phyloP scores from a whole-genome alignment of 2,888 invertebrate genomes.

The Osmoderma eremita region DNA sequence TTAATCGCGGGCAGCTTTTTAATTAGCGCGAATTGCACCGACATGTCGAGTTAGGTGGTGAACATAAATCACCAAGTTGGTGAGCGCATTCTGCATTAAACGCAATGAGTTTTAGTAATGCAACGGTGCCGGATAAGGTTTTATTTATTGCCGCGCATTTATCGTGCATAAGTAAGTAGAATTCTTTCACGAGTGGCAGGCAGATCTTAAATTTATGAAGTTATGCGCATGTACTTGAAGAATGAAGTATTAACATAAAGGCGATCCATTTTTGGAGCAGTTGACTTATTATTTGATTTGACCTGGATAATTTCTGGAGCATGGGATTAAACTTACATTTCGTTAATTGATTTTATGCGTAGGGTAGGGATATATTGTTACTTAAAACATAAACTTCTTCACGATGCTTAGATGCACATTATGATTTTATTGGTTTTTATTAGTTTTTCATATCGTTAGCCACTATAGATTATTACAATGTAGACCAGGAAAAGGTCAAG shows the following conservation, averaged over 20 bases:
- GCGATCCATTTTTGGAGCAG: not conserved
- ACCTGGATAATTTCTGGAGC: too few relatives aligned
- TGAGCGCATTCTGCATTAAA: slow-evolving; percentile 37
- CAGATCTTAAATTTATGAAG: not conserved
- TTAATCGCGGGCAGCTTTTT: slow-evolving; percentile 16
- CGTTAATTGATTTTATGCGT: too few relatives aligned
- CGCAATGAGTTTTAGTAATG: slow-evolving; percentile 34
- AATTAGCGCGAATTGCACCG: slow-evolving; percentile 26
- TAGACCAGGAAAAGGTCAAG: too few relatives aligned
- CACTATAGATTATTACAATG: too few relatives aligned
- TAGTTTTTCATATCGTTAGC: too few relatives aligned
- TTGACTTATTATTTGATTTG: not conserved
- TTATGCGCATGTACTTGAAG: not conserved
- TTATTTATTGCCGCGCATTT: slow-evolving; percentile 30
- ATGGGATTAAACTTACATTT: too few relatives aligned
- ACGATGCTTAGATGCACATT: too few relatives aligned
- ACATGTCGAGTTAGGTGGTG: slow-evolving; percentile 7
- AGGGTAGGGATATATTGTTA: too few relatives aligned
- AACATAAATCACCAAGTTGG: slow-evolving; percentile 24
- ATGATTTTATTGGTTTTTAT: too few relatives aligned
- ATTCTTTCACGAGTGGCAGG: slow-evolving; percentile 11
- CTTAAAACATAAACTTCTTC: too few relatives aligned
- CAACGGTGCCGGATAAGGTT: slow-evolving; percentile 34
- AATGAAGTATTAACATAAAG: too few relatives aligned
- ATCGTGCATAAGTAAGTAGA: not conserved